Percentiles rank a stretch among this genome's conserved stretches.
Evolutionary conservation across 2,113 vertebrate species (phyloP).

Genomic region (Rhinichthys klamathensis): DNA sequence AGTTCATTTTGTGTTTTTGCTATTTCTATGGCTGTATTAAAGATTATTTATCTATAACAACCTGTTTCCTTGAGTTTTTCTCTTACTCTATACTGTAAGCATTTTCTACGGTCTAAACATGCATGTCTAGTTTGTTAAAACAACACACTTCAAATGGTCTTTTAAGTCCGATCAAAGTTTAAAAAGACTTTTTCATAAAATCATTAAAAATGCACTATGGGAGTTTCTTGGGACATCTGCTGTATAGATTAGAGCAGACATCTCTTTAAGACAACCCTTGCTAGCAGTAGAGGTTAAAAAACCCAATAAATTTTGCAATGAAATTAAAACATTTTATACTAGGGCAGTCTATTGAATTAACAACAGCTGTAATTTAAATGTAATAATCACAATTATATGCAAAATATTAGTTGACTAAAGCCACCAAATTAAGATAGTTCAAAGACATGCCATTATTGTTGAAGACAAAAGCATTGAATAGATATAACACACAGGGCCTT

Average conservation of each 20-base stretch:
- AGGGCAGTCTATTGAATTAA: background rate
- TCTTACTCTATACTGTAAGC: background rate
- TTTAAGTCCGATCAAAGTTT: background rate
- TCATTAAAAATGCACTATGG: background rate
- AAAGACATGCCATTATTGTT: background rate
- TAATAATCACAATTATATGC: background rate
- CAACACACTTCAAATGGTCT: background rate
- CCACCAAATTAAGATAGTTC: background rate
- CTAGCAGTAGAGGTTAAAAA: background rate
- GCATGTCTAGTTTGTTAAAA: background rate
- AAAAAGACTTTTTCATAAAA: background rate
- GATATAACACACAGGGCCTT: background rate
- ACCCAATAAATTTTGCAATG: background rate
- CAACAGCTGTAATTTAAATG: background rate
- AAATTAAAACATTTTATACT: background rate
- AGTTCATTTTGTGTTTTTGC: background rate
- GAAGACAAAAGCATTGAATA: background rate
- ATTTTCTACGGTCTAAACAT: background rate
- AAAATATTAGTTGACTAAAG: background rate
- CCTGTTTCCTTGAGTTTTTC: background rate
- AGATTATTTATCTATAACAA: background rate
- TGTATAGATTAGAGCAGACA: background rate
- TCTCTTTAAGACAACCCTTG: background rate
- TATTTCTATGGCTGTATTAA: background rate
- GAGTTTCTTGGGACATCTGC: background rate